A percentile compares a stretch with the other conserved stretches of the same genome.
Evolutionary conservation across 2,888 invertebrate species (phyloP).

Genomic region (Alviniconcha strummeri): DNA sequence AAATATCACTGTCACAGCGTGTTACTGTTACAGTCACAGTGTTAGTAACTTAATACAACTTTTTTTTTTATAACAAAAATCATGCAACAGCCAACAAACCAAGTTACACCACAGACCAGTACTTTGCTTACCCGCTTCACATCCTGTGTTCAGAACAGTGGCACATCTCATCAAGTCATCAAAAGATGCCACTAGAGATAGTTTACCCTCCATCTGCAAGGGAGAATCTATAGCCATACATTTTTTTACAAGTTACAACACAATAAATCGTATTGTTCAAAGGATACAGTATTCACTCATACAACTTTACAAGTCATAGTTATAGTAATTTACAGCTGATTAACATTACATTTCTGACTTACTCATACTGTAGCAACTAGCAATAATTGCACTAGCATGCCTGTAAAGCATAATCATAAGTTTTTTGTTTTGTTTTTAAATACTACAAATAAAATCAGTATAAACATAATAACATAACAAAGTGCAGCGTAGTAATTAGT

Average conservation of each 20-base stretch:
- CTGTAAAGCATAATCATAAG: too few relatives aligned
- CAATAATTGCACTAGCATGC: not conserved
- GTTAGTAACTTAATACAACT: too few relatives aligned
- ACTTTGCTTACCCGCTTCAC: slow-evolving; percentile 69
- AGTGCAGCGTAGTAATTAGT: too few relatives aligned
- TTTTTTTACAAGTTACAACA: not conserved
- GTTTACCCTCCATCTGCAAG: slow-evolving; percentile 50
- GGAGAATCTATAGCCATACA: not conserved
- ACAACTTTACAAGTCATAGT: not conserved
- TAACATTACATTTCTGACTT: not conserved
- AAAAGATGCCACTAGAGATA: slow-evolving; percentile 72
- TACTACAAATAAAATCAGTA: too few relatives aligned
- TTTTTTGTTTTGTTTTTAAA: too few relatives aligned
- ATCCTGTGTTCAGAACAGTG: slow-evolving; percentile 68
- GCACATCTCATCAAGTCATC: slow-evolving; percentile 74
- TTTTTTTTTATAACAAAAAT: too few relatives aligned
- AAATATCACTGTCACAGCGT: too few relatives aligned
- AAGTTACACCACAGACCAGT: too few relatives aligned
- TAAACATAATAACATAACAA: too few relatives aligned
- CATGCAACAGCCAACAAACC: too few relatives aligned
- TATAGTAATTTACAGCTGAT: not conserved
- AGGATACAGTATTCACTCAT: not conserved
- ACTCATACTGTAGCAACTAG: not conserved
- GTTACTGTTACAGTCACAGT: too few relatives aligned
- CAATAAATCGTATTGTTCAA: not conserved